Base-by-base conservation (phyloP, 2,888 invertebrate genomes). In the Cephus rjabovi region DNA sequence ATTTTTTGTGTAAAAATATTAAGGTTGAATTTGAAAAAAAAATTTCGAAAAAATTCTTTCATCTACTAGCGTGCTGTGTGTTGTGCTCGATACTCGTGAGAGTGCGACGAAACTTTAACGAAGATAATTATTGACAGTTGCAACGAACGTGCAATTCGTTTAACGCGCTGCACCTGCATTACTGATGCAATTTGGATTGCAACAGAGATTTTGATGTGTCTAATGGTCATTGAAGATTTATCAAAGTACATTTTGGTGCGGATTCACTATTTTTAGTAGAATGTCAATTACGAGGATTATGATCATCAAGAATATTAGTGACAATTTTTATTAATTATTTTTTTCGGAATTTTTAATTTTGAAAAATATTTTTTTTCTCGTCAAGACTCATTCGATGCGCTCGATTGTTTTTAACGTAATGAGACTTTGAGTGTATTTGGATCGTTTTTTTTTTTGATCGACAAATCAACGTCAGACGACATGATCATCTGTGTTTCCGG, bases 401-500 rank as follows among this genome's bases (percentile, higher is more conserved):
- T 40, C 40, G 23, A 40, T 23, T 40, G 0, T 15, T 40, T 40
- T 40, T 23, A 9, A 23, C 15, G 15, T 23, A 9, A 15, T 23
- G 40, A 40, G 23, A 9, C 40, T 40, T 40, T 56, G 23, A 56
- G 40, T 56, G 40, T 56, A 0, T 56, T 40, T 56, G 23, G 23
- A 9, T 23, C 12, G 2, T 35, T 15, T 23, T 23, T 56, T 40
- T 56, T 56, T 56, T 23, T 6, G 6, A 23, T 9, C 23, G 40
- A 56, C 40, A 23, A 56, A 56, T 56, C 40, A 56, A 56, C 12
- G 3, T 34, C 71, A 70, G 75, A 56, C 84, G 84, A 56, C 74
- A 92, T 92, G 92, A 89, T 92, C 83, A 90, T 91, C 84, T 91
- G 90, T 84, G 87, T 91, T 77, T 90, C 91, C 75, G 91, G 91